These are phyloP conservation scores for Trogon melanurus DNA, from an alignment of 2,113 vertebrate genomes.

Conservation along the genomic window DNA sequence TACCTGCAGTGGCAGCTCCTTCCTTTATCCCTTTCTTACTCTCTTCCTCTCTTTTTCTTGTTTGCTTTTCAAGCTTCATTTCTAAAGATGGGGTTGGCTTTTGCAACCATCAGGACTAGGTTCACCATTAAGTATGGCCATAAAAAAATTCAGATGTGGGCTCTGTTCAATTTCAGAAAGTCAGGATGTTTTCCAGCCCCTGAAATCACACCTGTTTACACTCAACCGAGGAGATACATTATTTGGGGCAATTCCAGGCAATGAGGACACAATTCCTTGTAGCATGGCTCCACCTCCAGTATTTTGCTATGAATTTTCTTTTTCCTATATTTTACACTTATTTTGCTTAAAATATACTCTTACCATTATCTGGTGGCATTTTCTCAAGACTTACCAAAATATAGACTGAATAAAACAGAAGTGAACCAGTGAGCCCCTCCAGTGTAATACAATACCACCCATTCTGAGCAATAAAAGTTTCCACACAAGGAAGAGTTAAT, in stretches of 20 bases:
- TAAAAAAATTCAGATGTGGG: background rate
- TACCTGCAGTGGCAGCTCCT: background rate
- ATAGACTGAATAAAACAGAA: background rate
- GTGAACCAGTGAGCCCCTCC: background rate
- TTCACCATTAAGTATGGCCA: background rate
- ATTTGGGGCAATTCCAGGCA: background rate
- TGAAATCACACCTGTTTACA: background rate
- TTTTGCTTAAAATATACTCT: background rate
- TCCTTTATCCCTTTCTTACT: background rate
- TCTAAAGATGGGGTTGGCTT: background rate
- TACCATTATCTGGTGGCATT: background rate
- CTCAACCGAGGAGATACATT: background rate
- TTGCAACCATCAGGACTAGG: background rate
- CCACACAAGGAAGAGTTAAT: background rate
- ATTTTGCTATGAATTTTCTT: slow-evolving; percentile 40
- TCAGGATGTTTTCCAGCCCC: background rate
- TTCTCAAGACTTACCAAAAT: background rate
- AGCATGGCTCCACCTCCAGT: slow-evolving; percentile 65
- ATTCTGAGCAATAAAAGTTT: background rate
- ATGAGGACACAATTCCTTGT: slow-evolving; percentile 33
- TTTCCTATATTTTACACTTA: background rate
- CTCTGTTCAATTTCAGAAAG: background rate
- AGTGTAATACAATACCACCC: background rate
- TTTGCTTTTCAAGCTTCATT: background rate
- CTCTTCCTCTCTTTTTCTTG: background rate